Percentiles rank a stretch among this genome's conserved stretches.
phyloP scores from a whole-genome alignment of 2,888 invertebrate genomes.

The Camponotus fellah region DNA sequence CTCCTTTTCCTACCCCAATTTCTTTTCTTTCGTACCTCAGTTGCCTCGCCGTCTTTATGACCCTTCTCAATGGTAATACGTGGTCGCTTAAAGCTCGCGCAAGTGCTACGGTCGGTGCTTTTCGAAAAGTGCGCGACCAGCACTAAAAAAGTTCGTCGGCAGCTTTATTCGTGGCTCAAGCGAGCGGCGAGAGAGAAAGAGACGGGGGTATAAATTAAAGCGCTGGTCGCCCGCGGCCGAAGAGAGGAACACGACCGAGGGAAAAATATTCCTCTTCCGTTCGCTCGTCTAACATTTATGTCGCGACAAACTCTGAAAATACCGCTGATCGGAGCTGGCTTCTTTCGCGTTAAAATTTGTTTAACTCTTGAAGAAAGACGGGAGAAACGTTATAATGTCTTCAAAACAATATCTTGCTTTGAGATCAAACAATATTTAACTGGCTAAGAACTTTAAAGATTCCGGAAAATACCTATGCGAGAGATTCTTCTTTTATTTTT shows the following conservation, averaged over 20 bases:
- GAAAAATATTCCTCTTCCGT: slow-evolving; percentile 50
- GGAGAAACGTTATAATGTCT: slow-evolving; percentile 16
- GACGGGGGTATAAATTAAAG: slow-evolving; percentile 69
- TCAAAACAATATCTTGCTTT: slow-evolving; percentile 23
- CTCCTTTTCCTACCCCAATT: slow-evolving; percentile 6
- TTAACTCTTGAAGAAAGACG: slow-evolving; percentile 16
- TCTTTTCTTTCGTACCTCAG: slow-evolving; percentile 4
- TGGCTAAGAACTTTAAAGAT: slow-evolving; percentile 5
- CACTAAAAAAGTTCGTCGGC: slow-evolving; percentile 70
- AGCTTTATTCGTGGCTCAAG: slow-evolving; percentile 60
- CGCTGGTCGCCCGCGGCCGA: slow-evolving; percentile 42
- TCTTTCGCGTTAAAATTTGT: slow-evolving; percentile 37
- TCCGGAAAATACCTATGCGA: neutral
- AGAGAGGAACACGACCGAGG: slow-evolving; percentile 24
- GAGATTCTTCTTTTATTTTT: neutral
- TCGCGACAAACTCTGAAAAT: slow-evolving; percentile 35
- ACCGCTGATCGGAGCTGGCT: slow-evolving; percentile 15
- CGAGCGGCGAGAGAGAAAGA: slow-evolving; percentile 9
- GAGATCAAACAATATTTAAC: slow-evolving; percentile 28
- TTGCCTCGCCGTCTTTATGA: slow-evolving; percentile 57
- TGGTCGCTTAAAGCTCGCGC: slow-evolving; percentile 60
- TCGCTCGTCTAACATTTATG: slow-evolving; percentile 55
- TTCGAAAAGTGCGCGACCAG: slow-evolving; percentile 71
- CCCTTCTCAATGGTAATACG: slow-evolving; percentile 71
- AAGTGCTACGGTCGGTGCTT: slow-evolving; percentile 59